Base-by-base conservation (phyloP, 2,797 vertebrate species). In the Pteronotus mesoamericanus region DNA sequence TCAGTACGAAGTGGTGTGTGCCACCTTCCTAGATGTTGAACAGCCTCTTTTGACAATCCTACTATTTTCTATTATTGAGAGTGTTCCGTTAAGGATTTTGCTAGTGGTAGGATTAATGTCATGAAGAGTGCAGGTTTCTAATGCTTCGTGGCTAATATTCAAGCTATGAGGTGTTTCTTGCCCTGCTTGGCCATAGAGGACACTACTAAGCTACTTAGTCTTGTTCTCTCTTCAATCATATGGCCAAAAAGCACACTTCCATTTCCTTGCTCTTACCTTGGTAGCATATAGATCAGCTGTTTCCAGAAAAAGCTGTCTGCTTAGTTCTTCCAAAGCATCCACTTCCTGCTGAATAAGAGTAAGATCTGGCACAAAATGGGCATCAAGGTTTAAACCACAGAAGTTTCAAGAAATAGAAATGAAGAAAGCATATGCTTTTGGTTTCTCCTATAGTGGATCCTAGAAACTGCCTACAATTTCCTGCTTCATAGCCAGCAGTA, bases 261-360 rank as follows among this genome's bases (percentile, higher is more conserved):
- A 32, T 57, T 90, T 91, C 83, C 86, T 96, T 86, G 80, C 77
- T 96, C 39, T 18, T 98, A 99, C 99, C 99, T 99, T 99, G 72
- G 99, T 99, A 77, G 99, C 98, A 97, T 99, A 99, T n/a, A 99
- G 98, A 96, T 99, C 99, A 82, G 99, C 99, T 19, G 99, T 99
- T 98, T 99, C 99, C 87, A 99, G 98, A 97, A 99, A 99, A 96
- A 99, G 99, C 96, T 99, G 99, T 48, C 99, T 99, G 98, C 99
- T 99, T 95, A 99, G 97, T 97, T 99, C 99, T 98, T 99, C 99
- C 66, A 99, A 97, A 92, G 99, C 99, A 97, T 99, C 99, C 29
- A 99, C 99, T 97, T 99, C 99, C 98, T 99, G 99, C 98, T 99
- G 99, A 97, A 99, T 99, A 97, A 99, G 98, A 94, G 99, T 99